These are phyloP conservation scores for Neostethus bicornis DNA, from an alignment of 2,797 vertebrate genomes.

Conservation along the genomic window DNA sequence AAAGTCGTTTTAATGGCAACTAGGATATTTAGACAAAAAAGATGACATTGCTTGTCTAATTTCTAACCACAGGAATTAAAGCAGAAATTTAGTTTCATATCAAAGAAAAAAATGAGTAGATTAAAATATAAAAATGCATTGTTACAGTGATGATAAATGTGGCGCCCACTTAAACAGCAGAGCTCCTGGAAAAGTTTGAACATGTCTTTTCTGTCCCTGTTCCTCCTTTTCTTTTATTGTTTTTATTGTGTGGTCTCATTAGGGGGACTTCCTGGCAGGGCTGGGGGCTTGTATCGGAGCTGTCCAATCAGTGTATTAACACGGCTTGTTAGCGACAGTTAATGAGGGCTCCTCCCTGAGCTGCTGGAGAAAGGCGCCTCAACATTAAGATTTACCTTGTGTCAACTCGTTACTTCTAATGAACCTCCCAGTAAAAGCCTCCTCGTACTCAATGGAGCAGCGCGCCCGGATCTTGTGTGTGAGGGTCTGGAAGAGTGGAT, in stretches of 20 bases:
- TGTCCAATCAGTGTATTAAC: conserved; percentile 97
- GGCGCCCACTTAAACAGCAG: conserved; percentile 57
- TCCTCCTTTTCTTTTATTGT: conserved; percentile 76
- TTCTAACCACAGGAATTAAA: background rate
- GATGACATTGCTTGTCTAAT: too few relatives aligned
- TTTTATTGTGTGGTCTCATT: conserved; percentile 93
- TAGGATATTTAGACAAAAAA: too few relatives aligned
- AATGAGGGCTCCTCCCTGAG: conserved; percentile 92
- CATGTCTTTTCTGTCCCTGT: conserved; percentile 30
- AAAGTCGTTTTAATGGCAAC: too few relatives aligned
- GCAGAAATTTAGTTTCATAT: background rate
- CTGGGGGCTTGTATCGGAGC: conserved; percentile 90
- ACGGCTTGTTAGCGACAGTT: conserved; percentile 98
- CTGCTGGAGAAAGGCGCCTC: conserved; percentile 91
- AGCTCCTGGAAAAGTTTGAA: conserved; percentile 53
- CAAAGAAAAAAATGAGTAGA: background rate
- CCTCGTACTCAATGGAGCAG: conserved; percentile 83
- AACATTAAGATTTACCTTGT: conserved; percentile 94
- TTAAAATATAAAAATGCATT: background rate
- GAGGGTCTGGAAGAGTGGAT: conserved; percentile 71
- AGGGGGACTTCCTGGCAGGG: conserved; percentile 96
- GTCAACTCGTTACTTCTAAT: conserved; percentile 99
- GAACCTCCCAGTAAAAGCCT: conserved; percentile 82
- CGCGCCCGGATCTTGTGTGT: conserved; percentile 74
- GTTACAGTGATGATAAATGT: conserved; percentile 36